A percentile compares a stretch with the other conserved stretches of the same genome.
These are phyloP conservation scores for Hemiscyllium ocellatum DNA, from an alignment of 2,113 vertebrate genomes.

Conservation along the genomic window DNA sequence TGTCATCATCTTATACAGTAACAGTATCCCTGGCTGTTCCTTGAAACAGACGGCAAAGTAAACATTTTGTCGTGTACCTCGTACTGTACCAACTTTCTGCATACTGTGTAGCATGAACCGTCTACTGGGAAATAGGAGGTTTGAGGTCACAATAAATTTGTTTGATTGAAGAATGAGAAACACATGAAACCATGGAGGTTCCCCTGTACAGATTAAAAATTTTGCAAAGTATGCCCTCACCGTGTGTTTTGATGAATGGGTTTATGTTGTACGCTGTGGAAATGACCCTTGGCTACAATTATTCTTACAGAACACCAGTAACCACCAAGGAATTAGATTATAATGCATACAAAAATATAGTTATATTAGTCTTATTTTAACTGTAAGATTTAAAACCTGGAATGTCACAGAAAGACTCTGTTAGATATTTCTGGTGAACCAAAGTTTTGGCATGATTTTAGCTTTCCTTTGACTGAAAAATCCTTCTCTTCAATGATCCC, in stretches of 20 bases:
- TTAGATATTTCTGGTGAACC: neutral
- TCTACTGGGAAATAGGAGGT: neutral
- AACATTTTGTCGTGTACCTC: neutral
- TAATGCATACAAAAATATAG: neutral
- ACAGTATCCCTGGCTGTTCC: neutral
- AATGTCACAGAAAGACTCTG: neutral
- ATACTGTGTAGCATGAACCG: neutral
- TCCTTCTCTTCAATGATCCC: neutral
- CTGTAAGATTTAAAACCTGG: neutral
- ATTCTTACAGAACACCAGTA: neutral
- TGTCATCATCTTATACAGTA: neutral
- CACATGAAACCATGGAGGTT: neutral
- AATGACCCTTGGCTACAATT: neutral
- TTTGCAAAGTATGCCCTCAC: neutral
- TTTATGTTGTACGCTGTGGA: neutral
- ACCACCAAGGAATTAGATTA: neutral
- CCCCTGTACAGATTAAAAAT: neutral
- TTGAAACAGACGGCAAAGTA: neutral
- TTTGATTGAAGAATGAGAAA: constrained; percentile 11
- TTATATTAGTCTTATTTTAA: neutral
- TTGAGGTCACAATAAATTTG: neutral
- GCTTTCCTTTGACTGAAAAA: neutral
- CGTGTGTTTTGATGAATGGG: neutral
- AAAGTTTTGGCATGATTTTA: neutral
- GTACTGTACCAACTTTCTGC: neutral